Percentiles rank a stretch among this genome's conserved stretches.
Evolutionary conservation across 2,888 invertebrate species (phyloP).

Genomic region (Mesoligia furuncula): DNA sequence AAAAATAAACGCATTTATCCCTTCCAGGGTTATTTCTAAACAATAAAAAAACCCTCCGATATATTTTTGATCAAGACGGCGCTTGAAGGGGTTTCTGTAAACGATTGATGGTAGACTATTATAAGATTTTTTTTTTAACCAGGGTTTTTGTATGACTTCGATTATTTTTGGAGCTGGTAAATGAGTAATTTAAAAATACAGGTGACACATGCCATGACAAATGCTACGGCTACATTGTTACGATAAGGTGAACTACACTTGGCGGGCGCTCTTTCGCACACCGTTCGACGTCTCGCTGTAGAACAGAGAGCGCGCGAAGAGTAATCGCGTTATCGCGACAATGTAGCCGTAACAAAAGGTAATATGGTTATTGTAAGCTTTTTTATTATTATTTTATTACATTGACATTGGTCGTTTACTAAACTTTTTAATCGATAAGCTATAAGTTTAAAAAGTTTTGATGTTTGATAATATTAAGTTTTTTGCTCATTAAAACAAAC

Average conservation of each 20-base stretch:
- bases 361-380: not conserved
- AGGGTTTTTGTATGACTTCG: not conserved
- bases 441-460: not conserved
- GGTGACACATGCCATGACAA: not conserved
- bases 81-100: slow-evolving; percentile 7
- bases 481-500: not conserved
- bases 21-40: slow-evolving; percentile 57
- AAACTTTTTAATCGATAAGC: no score
- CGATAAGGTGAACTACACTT: no score
- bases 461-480: not conserved
- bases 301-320: not conserved
- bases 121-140: not conserved
- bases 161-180: not conserved
- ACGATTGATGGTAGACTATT: slow-evolving; percentile 11
- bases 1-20: slow-evolving; percentile 74
- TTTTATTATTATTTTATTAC: not conserved
- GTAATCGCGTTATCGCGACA: not conserved
- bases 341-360: not conserved
- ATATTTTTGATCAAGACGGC: slow-evolving; percentile 43
- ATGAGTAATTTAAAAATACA: not conserved
- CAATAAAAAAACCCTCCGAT: slow-evolving; percentile 55
- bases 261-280: not conserved
- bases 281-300: not conserved
- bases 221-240: not conserved
- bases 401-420: not conserved